Base-by-base conservation (phyloP, 2,113 vertebrate species). In the Aythya baeri region DNA sequence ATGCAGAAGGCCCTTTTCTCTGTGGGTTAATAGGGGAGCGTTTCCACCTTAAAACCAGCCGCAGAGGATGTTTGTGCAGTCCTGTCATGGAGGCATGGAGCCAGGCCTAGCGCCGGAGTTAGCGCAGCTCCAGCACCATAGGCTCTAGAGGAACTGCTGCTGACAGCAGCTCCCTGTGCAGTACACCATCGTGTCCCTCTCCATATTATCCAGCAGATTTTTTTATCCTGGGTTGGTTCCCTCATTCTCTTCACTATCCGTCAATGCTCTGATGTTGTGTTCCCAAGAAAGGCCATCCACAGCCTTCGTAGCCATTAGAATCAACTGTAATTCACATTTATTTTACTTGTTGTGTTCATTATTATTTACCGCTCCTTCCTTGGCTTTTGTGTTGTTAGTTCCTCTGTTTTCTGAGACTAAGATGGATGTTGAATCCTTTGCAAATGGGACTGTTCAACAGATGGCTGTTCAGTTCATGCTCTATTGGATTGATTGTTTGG, bases 401-500 rank as follows among this genome's bases (percentile, higher is more conserved):
- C 27, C n/a, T 78, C 83, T 84, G 58, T 93, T 95, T 94, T 75
- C 86, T 7, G 0, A 0, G 44, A 94, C 81, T 66, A 91, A 92
- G 93, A 97, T 74, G 88, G 88, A 95, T 96, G 92, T 79, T 76
- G 93, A 93, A 77, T 82, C 63, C 83, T 89, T 26, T 93, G 76
- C 86, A 94, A 94, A 70, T 38, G 54, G 80, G 92, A 79, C 81
- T 83, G 80, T 50, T 90, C 94, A 93, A 96, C 96, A 96, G 94
- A 96, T 96, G 94, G 95, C 58, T 90, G 76, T 80, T 95, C 70
- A 55, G 88, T 94, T 97, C 95, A 86, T 78, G 90, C 93, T 95
- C 93, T 91, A 82, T 82, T 93, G 92, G 92, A 86, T 85, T 88
- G 88, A 96, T 91, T 92, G 75, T 86, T 91, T 92, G 79, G 81